phyloP scores from a whole-genome alignment of 2,797 vertebrate species.

The Leptodactylus fallax region DNA sequence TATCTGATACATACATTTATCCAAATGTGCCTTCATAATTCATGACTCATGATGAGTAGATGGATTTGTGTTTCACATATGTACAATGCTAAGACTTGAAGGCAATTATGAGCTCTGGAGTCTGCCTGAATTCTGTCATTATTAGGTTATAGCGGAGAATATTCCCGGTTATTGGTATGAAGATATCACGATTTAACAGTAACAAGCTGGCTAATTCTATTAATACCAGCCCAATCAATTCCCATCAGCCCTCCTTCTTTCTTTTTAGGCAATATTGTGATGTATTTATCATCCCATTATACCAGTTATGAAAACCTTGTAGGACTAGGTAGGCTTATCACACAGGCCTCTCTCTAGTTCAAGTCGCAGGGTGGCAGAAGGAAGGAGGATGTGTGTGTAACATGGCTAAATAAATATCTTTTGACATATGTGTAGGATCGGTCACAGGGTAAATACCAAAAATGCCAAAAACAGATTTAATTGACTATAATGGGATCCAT shows the following conservation, averaged over 20 bases:
- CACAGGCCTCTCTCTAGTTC: neutral
- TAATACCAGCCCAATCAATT: constrained; percentile 1
- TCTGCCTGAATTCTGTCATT: constrained; percentile 59
- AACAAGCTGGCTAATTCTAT: neutral
- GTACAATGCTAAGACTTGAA: constrained; percentile 32
- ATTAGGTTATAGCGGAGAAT: neutral
- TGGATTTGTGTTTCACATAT: constrained; percentile 33
- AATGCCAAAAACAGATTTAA: no score
- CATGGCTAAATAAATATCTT: neutral
- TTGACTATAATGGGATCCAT: neutral
- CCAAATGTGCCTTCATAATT: constrained; percentile 69
- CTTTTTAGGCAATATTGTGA: constrained; percentile 27
- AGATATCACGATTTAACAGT: neutral
- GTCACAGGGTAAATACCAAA: no score
- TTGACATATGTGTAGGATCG: neutral
- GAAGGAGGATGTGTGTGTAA: neutral
- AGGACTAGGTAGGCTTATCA: neutral
- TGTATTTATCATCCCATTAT: constrained; percentile 4
- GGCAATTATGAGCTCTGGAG: constrained; percentile 74
- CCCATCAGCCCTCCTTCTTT: constrained; percentile 64
- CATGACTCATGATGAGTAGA: constrained; percentile 66
- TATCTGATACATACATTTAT: constrained; percentile 67
- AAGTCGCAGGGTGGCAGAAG: neutral
- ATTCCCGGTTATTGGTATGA: neutral
- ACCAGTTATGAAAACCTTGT: neutral